Evolutionary conservation across 2,888 invertebrate genomes (phyloP), one percentile per base, ranked within the genome.

Genomic region (Drosophila melanosoma): DNA sequence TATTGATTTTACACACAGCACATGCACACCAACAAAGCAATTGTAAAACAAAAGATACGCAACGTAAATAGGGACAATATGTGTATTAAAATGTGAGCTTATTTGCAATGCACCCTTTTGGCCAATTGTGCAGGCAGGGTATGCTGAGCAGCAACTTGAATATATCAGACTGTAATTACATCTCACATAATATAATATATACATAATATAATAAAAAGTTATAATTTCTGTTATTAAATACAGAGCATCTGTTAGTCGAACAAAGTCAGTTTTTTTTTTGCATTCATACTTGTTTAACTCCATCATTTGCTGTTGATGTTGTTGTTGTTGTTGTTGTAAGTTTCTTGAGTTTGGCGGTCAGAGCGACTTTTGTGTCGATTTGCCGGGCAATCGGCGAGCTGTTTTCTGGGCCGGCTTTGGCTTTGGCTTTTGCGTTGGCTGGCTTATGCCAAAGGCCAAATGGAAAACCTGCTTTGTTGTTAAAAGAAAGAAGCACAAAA

Each of bases 381-480:
- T 84, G 70, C 66, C 82, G 74, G 71, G 52, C 70, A 56, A 62
- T 86, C 70, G 65, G 26, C 12, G 54, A 75, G 69, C 58, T 45
- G 76, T 38, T 82, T 76, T 66, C 78, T 72, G 83, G 77, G 78
- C 71, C 73, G 73, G 66, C 69, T 69, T 71, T 68, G 69, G 73
- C 61, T 80, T 42, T 61, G 59, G 45, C 57, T 75, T 75, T 72
- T 77, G 79, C 73, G 82, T 81, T 81, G 69, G 89, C 87, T 78
- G 69, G 89, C 87, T 84, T 83, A 87, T 82, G 86, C 86, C 88
- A 84, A 87, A 85, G 74, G 90, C 83, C 90, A 87, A 87, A 76
- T 80, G 76, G 69, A 76, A 84, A 83, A 84, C 90, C 88, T 76
- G 80, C 48, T 80, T 74, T 69, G 11, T 56, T 17, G 49, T 17